Evolutionary conservation across 2,797 vertebrate species (phyloP).

Genomic region (Brotula barbata): DNA sequence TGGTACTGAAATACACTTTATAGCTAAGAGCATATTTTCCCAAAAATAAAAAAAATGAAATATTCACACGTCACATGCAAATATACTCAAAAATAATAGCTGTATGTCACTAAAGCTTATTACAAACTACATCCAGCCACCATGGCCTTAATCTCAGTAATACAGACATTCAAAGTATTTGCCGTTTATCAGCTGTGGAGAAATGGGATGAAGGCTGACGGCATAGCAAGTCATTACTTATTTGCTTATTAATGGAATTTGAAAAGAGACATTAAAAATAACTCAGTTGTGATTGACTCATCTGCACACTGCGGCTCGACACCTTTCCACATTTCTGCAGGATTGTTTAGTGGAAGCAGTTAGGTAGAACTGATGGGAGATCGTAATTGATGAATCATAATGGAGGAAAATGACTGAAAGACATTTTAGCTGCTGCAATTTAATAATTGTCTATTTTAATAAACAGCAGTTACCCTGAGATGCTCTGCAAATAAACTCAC

Average conservation of each 20-base stretch:
- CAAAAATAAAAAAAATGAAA: no score
- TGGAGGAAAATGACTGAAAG: slow-evolving; percentile 24
- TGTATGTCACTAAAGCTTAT: no score
- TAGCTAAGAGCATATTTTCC: no score
- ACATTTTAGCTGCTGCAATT: no score
- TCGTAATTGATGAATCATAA: slow-evolving; percentile 23
- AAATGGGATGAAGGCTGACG: slow-evolving; percentile 16
- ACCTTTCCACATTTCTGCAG: slow-evolving; percentile 5
- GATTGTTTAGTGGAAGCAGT: slow-evolving; percentile 8
- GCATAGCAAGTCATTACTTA: slow-evolving; percentile 39
- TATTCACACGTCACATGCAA: no score
- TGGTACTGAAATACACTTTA: no score
- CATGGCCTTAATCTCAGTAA: no score
- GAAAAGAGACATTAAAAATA: slow-evolving; percentile 50
- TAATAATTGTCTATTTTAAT: no score
- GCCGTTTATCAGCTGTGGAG: background rate
- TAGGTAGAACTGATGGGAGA: background rate
- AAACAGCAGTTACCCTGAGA: no score
- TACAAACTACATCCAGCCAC: no score
- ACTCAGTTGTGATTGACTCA: slow-evolving; percentile 38
- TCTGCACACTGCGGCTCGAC: slow-evolving; percentile 8
- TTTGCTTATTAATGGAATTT: slow-evolving; percentile 58
- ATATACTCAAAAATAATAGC: no score
- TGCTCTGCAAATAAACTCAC: no score
- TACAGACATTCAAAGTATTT: background rate